Percentiles rank a stretch among this genome's conserved stretches.
phyloP scores from a whole-genome alignment of 2,888 invertebrate genomes.

The Monoplex corrugatus region DNA sequence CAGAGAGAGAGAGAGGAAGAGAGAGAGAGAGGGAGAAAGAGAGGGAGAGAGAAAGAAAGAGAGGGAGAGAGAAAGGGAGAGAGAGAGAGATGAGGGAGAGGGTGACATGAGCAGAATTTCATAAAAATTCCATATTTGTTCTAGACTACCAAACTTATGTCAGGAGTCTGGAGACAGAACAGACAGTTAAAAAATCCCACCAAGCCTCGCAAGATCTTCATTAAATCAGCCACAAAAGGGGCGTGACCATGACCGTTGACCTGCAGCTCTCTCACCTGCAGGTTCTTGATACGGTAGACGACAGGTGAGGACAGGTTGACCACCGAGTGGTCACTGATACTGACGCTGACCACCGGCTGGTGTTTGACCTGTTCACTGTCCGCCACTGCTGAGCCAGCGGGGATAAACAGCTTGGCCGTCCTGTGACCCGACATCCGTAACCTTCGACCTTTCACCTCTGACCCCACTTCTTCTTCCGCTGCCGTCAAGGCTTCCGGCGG shows the following conservation, averaged over 20 bases:
- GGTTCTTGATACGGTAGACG: slow-evolving; percentile 64
- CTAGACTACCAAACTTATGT: too few species aligned
- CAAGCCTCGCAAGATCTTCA: too few species aligned
- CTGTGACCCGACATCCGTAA: slow-evolving; percentile 67
- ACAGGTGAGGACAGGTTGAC: slow-evolving; percentile 67
- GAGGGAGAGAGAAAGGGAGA: too few species aligned
- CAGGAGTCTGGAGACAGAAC: too few species aligned
- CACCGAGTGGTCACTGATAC: slow-evolving; percentile 64
- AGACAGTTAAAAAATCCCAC: too few species aligned
- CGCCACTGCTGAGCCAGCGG: slow-evolving; percentile 59
- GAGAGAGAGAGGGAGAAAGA: neutral
- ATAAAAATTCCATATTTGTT: too few species aligned
- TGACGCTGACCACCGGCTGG: slow-evolving; percentile 71
- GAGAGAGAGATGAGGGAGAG: too few species aligned
- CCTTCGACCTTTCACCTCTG: slow-evolving; percentile 46
- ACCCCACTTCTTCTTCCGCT: slow-evolving; percentile 44
- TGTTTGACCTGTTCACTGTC: slow-evolving; percentile 24
- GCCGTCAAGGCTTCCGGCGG: slow-evolving; percentile 63
- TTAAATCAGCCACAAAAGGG: too few species aligned
- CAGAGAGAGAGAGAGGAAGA: neutral
- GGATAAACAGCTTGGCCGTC: slow-evolving; percentile 70
- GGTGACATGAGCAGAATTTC: too few species aligned
- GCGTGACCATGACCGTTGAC: too few species aligned
- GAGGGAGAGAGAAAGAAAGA: too few species aligned
- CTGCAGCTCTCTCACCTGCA: slow-evolving; percentile 67